These are phyloP conservation scores for Pedicia rivosa DNA, from an alignment of 2,888 invertebrate species.

Conservation along the genomic window DNA sequence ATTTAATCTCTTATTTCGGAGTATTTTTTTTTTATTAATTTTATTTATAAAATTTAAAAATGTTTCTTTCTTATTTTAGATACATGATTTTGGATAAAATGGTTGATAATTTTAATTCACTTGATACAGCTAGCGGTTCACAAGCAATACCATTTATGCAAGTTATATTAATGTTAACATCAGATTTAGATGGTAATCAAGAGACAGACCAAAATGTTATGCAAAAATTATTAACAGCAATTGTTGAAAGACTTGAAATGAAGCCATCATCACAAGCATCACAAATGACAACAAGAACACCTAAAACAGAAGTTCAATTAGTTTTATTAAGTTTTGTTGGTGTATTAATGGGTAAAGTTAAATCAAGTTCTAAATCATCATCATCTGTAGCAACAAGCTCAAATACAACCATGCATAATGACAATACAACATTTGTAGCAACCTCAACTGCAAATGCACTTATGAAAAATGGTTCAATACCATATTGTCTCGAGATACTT, in stretches of 20 bases:
- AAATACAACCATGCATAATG: slow-evolving; percentile 32
- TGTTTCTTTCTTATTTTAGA: too few species aligned
- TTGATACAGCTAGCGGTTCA: slow-evolving; percentile 65
- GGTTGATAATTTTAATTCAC: slow-evolving; percentile 57
- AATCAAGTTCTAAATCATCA: slow-evolving; percentile 21
- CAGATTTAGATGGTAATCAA: slow-evolving; percentile 73
- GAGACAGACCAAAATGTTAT: slow-evolving; percentile 65
- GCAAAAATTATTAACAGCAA: slow-evolving; percentile 53
- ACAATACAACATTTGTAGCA: slow-evolving; percentile 42
- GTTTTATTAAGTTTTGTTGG: slow-evolving; percentile 78
- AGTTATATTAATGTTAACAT: slow-evolving; percentile 76
- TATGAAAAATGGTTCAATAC: slow-evolving; percentile 51
- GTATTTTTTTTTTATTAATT: too few species aligned
- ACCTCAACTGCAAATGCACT: slow-evolving; percentile 53
- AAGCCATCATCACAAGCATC: slow-evolving; percentile 34
- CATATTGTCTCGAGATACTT: slow-evolving; percentile 54
- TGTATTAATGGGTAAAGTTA: slow-evolving; percentile 33
- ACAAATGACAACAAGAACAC: slow-evolving; percentile 38
- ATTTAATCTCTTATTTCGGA: too few species aligned
- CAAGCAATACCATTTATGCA: slow-evolving; percentile 85
- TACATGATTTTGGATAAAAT: slow-evolving; percentile 54
- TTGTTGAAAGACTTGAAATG: slow-evolving; percentile 58
- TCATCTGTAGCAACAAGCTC: slow-evolving; percentile 27
- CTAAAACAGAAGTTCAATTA: slow-evolving; percentile 70
- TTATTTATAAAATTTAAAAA: too few species aligned